Evolutionary conservation across 2,888 invertebrate genomes (phyloP).

Genomic region (Ophion slaviceki): DNA sequence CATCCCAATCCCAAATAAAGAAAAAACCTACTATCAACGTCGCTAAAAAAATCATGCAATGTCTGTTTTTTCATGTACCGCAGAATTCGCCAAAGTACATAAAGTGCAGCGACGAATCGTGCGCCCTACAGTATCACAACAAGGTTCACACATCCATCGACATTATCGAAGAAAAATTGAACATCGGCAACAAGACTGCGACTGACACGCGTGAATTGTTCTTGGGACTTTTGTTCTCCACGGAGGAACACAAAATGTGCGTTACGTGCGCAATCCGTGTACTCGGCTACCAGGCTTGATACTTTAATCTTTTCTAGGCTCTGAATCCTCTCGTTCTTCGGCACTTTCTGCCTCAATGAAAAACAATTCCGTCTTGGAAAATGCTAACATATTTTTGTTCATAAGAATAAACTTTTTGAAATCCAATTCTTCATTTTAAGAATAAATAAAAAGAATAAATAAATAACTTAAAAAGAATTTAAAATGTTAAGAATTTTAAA

Average conservation of each 20-base stretch:
- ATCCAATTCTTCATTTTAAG: too few relatives aligned
- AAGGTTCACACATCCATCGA: constrained; percentile 96
- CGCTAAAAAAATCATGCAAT: neutral
- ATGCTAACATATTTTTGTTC: too few relatives aligned
- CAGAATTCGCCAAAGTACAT: constrained; percentile 97
- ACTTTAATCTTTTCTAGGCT: neutral
- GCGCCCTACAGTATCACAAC: constrained; percentile 95
- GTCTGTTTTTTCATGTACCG: neutral
- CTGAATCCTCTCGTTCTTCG: too few relatives aligned
- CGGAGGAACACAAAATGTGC: constrained; percentile 98
- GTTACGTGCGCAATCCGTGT: constrained; percentile 42
- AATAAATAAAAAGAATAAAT: too few relatives aligned
- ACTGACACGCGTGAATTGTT: constrained; percentile 95
- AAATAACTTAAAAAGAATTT: too few relatives aligned
- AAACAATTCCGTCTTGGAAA: too few relatives aligned
- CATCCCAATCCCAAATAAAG: too few relatives aligned
- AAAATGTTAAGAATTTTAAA: too few relatives aligned
- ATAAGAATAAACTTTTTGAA: too few relatives aligned
- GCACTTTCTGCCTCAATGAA: too few relatives aligned
- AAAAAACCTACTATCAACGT: too few relatives aligned
- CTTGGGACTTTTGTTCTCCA: constrained; percentile 95
- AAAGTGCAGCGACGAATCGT: constrained; percentile 89
- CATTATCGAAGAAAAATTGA: constrained; percentile 94
- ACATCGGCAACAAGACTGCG: constrained; percentile 86
- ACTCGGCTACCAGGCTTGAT: neutral